Evolutionary conservation across 2,797 vertebrate genomes (phyloP), one percentile per base, ranked within the genome.

Genomic region (Cyclopterus lumpus): DNA sequence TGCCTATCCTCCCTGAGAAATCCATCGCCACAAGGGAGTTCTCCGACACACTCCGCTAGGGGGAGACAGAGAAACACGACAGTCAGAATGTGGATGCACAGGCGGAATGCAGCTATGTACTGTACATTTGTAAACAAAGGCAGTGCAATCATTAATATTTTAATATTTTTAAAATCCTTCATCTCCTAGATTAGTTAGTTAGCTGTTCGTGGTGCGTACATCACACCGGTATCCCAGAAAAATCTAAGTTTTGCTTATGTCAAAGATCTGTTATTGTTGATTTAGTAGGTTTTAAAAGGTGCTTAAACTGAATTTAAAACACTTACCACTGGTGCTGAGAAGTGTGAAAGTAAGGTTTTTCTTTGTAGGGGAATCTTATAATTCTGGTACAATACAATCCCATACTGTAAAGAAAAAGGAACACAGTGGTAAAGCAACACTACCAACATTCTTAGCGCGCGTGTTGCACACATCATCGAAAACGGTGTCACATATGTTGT

Each of bases 11-110:
- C 86, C 98, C 98, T 82, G 98, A 99, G 94, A 99, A 99, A 91
- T 99, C 98, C 98, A 99, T 99, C 4, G 98, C 98, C 90, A 99
- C 98, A 2, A 99, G 96, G 81, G 97, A 99, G 92, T 97, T 99
- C 93, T 99, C 98, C 0, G 98, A 99, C 66, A 99, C 97, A 73
- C 98, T 99, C 94, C 98, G 97, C 98, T 99, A 94, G 81, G 57
- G 85, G 89, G 84, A 71, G 79, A 73, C 88, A 87, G 54, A 96
- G 91, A 91, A 38, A 73, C 73, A 60, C 18, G 32, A 65, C 8
- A 34, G 53, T 85, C 26, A 71, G 6, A 60, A 78, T n/a, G 48
- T 46, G 48, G 11, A 15, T 8, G 4, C 16, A 51, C 14, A 61
- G 2, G n/a, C 30, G 46, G 26, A 24, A 6, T 24, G 49, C 15